phyloP scores from a whole-genome alignment of 2,113 vertebrate species.

The Bombycilla garrulus region DNA sequence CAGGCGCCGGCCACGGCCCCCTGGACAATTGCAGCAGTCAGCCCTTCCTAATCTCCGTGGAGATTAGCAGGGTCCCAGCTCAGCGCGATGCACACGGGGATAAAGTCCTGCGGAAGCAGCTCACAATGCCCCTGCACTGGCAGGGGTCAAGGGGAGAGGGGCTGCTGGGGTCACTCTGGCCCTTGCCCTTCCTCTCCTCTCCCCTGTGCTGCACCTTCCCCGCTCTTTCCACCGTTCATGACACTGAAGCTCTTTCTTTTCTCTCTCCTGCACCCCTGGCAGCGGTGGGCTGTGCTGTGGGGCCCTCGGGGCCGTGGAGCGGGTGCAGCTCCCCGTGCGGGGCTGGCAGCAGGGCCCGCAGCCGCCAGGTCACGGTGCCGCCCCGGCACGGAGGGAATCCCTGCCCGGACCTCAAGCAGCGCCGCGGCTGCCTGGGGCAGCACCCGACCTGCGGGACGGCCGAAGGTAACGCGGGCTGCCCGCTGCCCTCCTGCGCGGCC shows the following conservation, averaged over 20 bases:
- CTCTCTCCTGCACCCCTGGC: neutral
- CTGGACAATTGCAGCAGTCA: neutral
- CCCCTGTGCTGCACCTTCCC: no score
- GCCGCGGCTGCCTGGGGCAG: constrained; percentile 83
- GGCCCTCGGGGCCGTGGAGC: constrained; percentile 85
- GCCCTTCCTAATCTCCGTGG: constrained; percentile 38
- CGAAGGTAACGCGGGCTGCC: constrained; percentile 69
- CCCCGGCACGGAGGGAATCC: constrained; percentile 82
- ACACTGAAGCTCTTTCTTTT: neutral
- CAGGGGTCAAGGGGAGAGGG: neutral
- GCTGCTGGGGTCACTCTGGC: neutral
- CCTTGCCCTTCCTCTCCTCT: neutral
- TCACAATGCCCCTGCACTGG: neutral
- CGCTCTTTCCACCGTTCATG: neutral
- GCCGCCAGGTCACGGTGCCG: constrained; percentile 79
- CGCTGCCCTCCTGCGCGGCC: accelerated
- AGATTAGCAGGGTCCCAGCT: constrained; percentile 50
- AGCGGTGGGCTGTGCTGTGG: constrained; percentile 82
- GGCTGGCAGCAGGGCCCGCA: constrained; percentile 79
- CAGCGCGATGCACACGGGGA: neutral
- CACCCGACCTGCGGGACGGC: constrained; percentile 68
- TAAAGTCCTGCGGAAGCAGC: neutral
- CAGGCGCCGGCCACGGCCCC: accelerated
- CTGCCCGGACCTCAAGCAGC: constrained; percentile 86
- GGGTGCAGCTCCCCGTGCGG: constrained; percentile 81